These are phyloP conservation scores for Brachyalestes nurse DNA, from an alignment of 2,797 vertebrate genomes.

Conservation along the genomic window DNA sequence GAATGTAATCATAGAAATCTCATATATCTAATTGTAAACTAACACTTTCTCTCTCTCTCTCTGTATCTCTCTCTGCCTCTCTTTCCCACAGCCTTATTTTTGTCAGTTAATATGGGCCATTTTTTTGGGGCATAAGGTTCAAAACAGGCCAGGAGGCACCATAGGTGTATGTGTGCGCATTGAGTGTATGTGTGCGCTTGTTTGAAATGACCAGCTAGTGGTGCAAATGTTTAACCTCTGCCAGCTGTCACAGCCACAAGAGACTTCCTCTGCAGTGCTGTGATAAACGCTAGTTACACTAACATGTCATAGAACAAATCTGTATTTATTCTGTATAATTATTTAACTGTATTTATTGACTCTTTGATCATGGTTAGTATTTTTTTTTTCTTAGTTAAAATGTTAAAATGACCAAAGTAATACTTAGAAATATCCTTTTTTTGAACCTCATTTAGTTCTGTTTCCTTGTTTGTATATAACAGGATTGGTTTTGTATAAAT, in stretches of 20 bases:
- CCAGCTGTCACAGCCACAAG: neutral
- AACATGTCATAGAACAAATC: neutral
- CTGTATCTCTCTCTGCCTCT: conserved; percentile 36
- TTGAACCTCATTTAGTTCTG: neutral
- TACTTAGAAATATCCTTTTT: neutral
- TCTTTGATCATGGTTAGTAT: neutral
- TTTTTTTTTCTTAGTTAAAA: neutral
- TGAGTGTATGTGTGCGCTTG: conserved; percentile 10
- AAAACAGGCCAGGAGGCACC: conserved; percentile 24
- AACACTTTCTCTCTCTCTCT: conserved; percentile 14
- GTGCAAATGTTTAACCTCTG: conserved; percentile 16
- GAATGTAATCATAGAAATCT: conserved; percentile 2
- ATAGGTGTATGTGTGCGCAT: neutral
- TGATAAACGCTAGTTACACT: neutral
- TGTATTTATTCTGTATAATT: neutral
- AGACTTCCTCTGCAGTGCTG: neutral
- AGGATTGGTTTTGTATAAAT: neutral
- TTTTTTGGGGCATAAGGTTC: conserved; percentile 63
- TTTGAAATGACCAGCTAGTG: conserved; percentile 4
- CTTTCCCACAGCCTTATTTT: conserved; percentile 70
- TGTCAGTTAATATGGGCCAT: conserved; percentile 68
- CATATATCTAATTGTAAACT: neutral
- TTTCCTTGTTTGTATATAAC: neutral
- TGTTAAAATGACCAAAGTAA: neutral
- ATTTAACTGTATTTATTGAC: neutral